A percentile compares a stretch with the other conserved stretches of the same genome.
Evolutionary conservation across 2,797 vertebrate genomes (phyloP).

Genomic region (Morelia viridis): DNA sequence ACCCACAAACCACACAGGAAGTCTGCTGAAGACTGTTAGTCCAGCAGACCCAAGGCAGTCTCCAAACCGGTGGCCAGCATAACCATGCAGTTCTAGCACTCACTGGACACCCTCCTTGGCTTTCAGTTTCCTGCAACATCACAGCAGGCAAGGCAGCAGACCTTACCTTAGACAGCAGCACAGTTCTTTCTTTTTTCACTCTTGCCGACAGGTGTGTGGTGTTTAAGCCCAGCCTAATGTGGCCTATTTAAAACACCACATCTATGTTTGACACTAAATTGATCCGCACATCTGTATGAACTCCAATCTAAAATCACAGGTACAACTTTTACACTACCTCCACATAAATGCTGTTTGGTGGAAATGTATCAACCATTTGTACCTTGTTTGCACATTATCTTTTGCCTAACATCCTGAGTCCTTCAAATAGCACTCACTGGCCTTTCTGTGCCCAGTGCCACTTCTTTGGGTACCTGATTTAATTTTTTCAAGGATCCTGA

Average conservation of each 20-base stretch:
- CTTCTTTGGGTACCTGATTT: neutral
- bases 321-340: neutral
- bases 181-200: neutral
- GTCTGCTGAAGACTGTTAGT: neutral
- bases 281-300: neutral
- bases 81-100: neutral
- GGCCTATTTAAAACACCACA: neutral
- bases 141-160: neutral
- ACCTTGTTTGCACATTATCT: neutral
- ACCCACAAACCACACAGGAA: conserved; percentile 4
- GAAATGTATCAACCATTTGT: neutral
- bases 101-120: neutral
- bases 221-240: neutral
- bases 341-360: neutral
- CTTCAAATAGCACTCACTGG: neutral
- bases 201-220: neutral
- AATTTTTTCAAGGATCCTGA: neutral
- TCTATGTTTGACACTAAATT: neutral
- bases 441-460: neutral
- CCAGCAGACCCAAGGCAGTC: neutral
- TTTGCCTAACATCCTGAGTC: neutral
- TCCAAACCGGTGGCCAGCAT: neutral
- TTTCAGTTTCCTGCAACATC: neutral
- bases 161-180: neutral
- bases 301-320: neutral